Conservation (phyloP, 2,888 invertebrate genomes). For the Trachelus iudaicus region DNA sequence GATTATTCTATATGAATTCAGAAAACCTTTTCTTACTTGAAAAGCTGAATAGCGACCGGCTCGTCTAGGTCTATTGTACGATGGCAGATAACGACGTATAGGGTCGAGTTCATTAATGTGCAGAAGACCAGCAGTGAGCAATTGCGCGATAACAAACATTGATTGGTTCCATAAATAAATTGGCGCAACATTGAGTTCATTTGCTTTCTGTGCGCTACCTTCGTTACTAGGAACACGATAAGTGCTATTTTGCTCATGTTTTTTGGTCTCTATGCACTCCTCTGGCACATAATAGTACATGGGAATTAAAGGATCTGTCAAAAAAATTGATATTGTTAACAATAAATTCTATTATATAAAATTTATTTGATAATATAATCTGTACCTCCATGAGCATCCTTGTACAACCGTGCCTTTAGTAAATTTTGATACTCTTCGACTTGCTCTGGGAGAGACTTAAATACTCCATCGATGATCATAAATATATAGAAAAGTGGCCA, state of each 20-base stretch:
- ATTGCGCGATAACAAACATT: conserved; percentile 91
- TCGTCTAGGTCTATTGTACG: conserved; percentile 92
- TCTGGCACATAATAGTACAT: conserved; percentile 91
- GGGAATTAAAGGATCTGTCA: conserved; percentile 88
- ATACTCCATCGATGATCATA: conserved; percentile 96
- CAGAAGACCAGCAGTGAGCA: conserved; percentile 88
- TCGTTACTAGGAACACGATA: conserved; percentile 73
- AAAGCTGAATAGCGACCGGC: conserved; percentile 97
- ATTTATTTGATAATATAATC: conserved; percentile 1
- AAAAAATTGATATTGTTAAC: conserved; percentile 14
- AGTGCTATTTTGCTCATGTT: conserved; percentile 76
- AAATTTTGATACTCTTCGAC: conserved; percentile 92
- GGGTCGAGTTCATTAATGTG: conserved; percentile 97
- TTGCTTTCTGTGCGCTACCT: conserved; percentile 63
- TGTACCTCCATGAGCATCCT: conserved; percentile 83
- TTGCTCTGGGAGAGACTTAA: conserved; percentile 87
- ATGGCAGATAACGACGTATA: conserved; percentile 93
- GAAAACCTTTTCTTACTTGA: conserved; percentile 75
- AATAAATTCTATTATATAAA: not conserved
- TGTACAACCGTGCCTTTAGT: conserved; percentile 82
- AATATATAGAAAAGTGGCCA: conserved; percentile 97
- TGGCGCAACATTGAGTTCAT: conserved; percentile 35
- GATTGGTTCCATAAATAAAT: conserved; percentile 88
- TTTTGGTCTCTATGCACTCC: conserved; percentile 79
- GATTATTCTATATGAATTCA: conserved; percentile 4